Conservation (phyloP, 1,140 invertebrate genomes). For the Aphelenchoides fujianensis region DNA sequence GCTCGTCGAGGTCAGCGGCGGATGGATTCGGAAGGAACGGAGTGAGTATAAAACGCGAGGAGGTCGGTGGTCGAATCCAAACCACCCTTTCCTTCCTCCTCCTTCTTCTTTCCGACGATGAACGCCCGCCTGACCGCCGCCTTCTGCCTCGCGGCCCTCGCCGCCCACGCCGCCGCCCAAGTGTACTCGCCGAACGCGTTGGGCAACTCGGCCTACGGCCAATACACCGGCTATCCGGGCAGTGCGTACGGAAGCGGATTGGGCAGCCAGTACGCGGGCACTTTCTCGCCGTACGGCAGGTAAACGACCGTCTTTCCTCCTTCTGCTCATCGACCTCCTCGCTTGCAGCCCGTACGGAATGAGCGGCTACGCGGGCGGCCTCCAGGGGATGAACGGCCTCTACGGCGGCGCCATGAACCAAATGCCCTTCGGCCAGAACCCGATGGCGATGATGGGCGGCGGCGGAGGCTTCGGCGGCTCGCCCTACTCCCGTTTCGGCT, state of each 20-base stretch:
- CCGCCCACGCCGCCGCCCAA: background rate
- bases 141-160: background rate
- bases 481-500: background rate
- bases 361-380: background rate
- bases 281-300: background rate
- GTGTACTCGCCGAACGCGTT: too few species aligned
- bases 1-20: background rate
- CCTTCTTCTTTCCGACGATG: background rate
- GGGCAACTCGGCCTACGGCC: background rate
- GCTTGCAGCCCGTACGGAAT: conserved; percentile 3
- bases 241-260: background rate
- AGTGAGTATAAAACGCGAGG: background rate
- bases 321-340: background rate
- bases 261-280: background rate
- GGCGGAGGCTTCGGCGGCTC: too few species aligned
- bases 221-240: background rate
- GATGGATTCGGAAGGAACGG: background rate
- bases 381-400: background rate
- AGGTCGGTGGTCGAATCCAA: background rate
- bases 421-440: conserved; percentile 4
- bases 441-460: background rate
- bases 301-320: too few species aligned
- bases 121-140: background rate
- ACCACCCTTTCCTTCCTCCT: background rate
- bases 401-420: conserved; percentile 2